Evolutionary conservation across 2,113 vertebrate genomes (phyloP).

Genomic region (Anolis carolinensis): DNA sequence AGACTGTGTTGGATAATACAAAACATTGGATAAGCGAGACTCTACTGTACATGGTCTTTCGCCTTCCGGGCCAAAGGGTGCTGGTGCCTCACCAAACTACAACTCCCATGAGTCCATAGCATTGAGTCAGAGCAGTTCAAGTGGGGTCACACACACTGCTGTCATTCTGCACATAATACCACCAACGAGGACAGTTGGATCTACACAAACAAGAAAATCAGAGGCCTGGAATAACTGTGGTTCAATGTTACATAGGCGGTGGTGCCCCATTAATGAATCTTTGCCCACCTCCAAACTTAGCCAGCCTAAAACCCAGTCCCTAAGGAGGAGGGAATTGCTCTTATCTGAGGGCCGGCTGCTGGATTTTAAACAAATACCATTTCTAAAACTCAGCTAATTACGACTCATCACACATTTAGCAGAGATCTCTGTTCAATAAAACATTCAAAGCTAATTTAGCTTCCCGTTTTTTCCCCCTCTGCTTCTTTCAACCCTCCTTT

Average conservation of each 20-base stretch:
- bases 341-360: constrained; percentile 41
- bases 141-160: no score
- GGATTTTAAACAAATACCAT: constrained; percentile 53
- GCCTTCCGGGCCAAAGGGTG: no score
- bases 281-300: constrained; percentile 11
- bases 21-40: no score
- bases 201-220: constrained; percentile 36
- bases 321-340: constrained; percentile 36
- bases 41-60: no score
- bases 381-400: constrained; percentile 49
- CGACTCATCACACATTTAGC: constrained; percentile 41
- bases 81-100: no score
- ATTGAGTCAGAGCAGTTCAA: no score
- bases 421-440: constrained; percentile 33
- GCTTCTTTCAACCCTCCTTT: neutral
- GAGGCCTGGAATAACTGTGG: constrained; percentile 18
- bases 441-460: constrained; percentile 37
- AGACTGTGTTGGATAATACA: no score
- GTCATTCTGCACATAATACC: no score
- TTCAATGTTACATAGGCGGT: neutral
- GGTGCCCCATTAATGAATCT: neutral
- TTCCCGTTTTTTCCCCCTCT: constrained; percentile 4
- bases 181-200: neutral
- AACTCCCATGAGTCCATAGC: no score
- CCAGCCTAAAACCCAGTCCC: constrained; percentile 37